phyloP scores from a whole-genome alignment of 2,797 vertebrate genomes.

The Phrynocephalus vlangalii region DNA sequence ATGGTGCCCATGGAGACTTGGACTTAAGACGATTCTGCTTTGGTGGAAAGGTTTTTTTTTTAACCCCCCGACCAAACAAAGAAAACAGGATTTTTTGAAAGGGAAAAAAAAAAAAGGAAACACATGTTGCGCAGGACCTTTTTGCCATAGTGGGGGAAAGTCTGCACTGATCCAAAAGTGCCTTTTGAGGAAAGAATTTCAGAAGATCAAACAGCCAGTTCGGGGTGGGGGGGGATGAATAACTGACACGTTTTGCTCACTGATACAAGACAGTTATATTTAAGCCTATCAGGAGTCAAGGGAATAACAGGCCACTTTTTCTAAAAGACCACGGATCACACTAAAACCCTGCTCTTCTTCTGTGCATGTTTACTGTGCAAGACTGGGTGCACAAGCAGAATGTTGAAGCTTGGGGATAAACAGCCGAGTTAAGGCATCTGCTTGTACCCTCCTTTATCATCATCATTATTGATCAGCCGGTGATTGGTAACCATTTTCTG shows the following conservation, averaged over 20 bases:
- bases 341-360: constrained; percentile 13
- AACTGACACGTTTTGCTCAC: constrained; percentile 26
- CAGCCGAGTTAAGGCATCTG: background rate
- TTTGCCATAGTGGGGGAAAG: constrained; percentile 22
- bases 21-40: constrained; percentile 81
- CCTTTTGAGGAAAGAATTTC: constrained; percentile 55
- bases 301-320: constrained; percentile 48
- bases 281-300: background rate
- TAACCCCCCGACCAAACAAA: no score
- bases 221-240: background rate
- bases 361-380: constrained; percentile 6
- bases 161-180: constrained; percentile 41
- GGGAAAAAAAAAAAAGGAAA: background rate
- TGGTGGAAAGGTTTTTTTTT: background rate
- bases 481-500: background rate
- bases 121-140: constrained; percentile 30
- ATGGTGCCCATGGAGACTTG: constrained; percentile 97
- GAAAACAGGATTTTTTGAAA: constrained; percentile 19
- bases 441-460: background rate
- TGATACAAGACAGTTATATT: constrained; percentile 2
- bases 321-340: constrained; percentile 41
- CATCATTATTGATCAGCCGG: background rate
- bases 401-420: background rate
- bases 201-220: constrained; percentile 42
- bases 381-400: constrained; percentile 6